Evolutionary conservation across 2,113 vertebrate species (phyloP), one percentile per base, ranked within the genome.

Genomic region (Coregonus clupeaformis): DNA sequence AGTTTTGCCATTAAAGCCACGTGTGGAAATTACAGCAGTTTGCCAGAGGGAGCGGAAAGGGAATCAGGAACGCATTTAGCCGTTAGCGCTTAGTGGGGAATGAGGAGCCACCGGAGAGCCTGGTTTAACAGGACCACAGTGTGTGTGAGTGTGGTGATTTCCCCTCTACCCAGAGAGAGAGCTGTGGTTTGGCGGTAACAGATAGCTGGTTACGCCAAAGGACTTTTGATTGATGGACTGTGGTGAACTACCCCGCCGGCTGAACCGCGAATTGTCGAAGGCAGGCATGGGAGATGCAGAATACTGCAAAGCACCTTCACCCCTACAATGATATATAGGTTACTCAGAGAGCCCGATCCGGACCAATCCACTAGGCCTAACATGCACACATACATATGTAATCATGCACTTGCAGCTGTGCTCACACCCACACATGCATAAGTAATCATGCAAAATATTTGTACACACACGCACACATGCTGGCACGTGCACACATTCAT

Each of bases 1-100:
- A 66, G 75, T 80, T 87, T 86, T 69, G 62, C 62, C 73, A 83
- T 89, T 71, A 83, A 16, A 76, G 14, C 80, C 75, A 72, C 63
- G 24, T 73, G 73, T 52, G 52, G 75, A 77, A 52, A 74, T 76
- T 75, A 68, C 25, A 47, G 18, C 42, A 42, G 71, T 71, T 70
- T 52, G 49, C 30, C 55, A 82, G 71, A 74, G 29, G 42, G 68
- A 78, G 65, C 32, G 57, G 25, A 55, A 24, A 67, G 66, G 63
- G 36, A 36, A 36, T 36, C 7, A 6, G 36, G 30, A 72, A 69
- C 3, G 1, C 74, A 14, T 32, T n/a, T 32, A 66, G 64, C 30
- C 16, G n/a, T 64, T 42, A 72, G 30, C 20, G 63, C 20, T 63
- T 11, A 63, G 6, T 9, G 25, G 6, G 27, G 65, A 76, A 74